A percentile compares a stretch with the other conserved stretches of the same genome.
Evolutionary conservation across 1,140 invertebrate species (phyloP).

Genomic region (Solen grandis): DNA sequence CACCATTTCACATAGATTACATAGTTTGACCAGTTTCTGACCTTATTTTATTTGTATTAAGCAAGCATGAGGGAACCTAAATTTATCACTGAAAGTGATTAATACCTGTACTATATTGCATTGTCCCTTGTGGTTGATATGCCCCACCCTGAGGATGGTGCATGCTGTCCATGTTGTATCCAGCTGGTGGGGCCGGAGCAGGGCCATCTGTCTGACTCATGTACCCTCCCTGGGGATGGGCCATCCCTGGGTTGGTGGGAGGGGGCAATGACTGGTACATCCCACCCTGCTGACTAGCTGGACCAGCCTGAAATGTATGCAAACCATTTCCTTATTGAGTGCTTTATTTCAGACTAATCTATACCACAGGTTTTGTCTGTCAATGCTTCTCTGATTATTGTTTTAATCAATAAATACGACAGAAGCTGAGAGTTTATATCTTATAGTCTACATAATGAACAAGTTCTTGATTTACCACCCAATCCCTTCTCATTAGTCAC

Average conservation of each 20-base stretch:
- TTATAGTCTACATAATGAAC: no score
- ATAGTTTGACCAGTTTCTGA: not conserved
- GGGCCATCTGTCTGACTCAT: constrained; percentile 44
- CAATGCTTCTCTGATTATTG: no score
- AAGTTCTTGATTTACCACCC: no score
- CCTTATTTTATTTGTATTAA: not conserved
- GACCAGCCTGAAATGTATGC: no score
- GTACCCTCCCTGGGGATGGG: constrained; percentile 10
- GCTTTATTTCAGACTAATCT: no score
- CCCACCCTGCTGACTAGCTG: constrained; percentile 56
- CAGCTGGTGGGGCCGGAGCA: constrained; percentile 2
- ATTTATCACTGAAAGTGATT: no score
- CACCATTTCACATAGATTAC: not conserved
- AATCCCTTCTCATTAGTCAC: no score
- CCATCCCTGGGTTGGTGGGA: not conserved
- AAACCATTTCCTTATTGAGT: no score
- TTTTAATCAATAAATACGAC: no score
- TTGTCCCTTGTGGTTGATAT: constrained; percentile 17
- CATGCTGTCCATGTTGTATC: not conserved
- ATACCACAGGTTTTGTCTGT: no score
- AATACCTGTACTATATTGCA: constrained; percentile 34
- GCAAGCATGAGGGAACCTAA: no score
- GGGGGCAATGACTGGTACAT: constrained; percentile 39
- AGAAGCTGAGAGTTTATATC: no score
- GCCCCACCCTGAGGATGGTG: not conserved